A percentile compares a stretch with the other conserved stretches of the same genome.
These are phyloP conservation scores for Tokudaia muenninki DNA, from an alignment of 2,797 vertebrate genomes.

Conservation along the genomic window DNA sequence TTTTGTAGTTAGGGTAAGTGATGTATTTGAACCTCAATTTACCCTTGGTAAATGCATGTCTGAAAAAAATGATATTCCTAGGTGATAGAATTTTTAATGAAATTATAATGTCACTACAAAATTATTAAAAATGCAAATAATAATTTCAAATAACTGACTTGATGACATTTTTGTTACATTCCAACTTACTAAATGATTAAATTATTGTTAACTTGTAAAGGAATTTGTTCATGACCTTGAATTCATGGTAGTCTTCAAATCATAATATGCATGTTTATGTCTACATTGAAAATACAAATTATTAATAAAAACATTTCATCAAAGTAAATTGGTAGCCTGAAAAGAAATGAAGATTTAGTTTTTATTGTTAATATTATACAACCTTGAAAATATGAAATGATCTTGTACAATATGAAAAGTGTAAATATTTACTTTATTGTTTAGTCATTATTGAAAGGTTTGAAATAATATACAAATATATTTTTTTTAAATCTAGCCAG, in stretches of 20 bases:
- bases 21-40: background rate
- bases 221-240: background rate
- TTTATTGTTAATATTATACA: no score
- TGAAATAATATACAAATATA: no score
- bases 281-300: background rate
- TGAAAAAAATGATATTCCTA: background rate
- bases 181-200: background rate
- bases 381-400: background rate
- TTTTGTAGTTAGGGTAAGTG: no score
- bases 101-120: background rate
- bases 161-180: background rate
- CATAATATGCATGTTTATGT: background rate
- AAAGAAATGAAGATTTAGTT: background rate
- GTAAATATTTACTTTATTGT: background rate
- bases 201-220: background rate
- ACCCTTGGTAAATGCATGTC: background rate
- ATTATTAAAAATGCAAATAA: background rate
- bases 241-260: background rate
- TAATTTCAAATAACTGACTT: background rate
- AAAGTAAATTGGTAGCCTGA: background rate
- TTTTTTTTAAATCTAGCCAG: slow-evolving; percentile 8
- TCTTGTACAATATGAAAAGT: background rate
- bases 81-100: background rate
- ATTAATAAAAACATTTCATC: background rate
- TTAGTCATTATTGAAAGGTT: background rate